A percentile compares a stretch with the other conserved stretches of the same genome.
These are phyloP conservation scores for Neofelis nebulosa DNA, from an alignment of 2,113 vertebrate genomes.

Conservation along the genomic window DNA sequence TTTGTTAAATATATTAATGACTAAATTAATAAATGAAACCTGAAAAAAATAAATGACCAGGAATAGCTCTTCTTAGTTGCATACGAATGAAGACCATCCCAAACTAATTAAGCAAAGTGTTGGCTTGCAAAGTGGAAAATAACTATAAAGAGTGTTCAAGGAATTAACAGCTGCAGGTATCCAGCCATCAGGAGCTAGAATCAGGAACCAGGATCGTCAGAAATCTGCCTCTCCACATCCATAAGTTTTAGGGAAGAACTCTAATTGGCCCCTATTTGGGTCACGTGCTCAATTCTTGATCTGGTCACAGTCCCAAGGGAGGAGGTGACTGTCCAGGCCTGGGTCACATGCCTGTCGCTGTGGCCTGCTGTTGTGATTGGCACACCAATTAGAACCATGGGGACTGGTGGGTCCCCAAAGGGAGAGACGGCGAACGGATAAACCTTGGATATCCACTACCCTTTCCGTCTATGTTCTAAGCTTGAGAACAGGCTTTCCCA, in stretches of 20 bases:
- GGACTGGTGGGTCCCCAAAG: not conserved
- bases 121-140: not conserved
- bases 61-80: not conserved
- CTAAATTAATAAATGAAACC: conserved; percentile 22
- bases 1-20: conserved; percentile 6
- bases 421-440: not conserved
- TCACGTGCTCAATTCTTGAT: not conserved
- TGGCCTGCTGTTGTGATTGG: not conserved
- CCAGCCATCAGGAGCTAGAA: not conserved
- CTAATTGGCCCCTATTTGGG: not conserved
- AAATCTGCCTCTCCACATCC: not conserved
- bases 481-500: not conserved
- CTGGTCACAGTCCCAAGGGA: not conserved
- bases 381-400: not conserved
- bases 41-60: not conserved
- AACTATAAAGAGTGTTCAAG: not conserved
- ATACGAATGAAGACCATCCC: not conserved
- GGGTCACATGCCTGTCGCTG: not conserved
- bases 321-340: not conserved
- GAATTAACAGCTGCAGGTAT: not conserved
- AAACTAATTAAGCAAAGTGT: not conserved
- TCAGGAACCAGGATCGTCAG: not conserved
- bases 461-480: not conserved
- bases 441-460: not conserved
- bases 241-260: not conserved